These are phyloP conservation scores for Cottoperca gobio DNA, from an alignment of 2,797 vertebrate species.

Conservation along the genomic window DNA sequence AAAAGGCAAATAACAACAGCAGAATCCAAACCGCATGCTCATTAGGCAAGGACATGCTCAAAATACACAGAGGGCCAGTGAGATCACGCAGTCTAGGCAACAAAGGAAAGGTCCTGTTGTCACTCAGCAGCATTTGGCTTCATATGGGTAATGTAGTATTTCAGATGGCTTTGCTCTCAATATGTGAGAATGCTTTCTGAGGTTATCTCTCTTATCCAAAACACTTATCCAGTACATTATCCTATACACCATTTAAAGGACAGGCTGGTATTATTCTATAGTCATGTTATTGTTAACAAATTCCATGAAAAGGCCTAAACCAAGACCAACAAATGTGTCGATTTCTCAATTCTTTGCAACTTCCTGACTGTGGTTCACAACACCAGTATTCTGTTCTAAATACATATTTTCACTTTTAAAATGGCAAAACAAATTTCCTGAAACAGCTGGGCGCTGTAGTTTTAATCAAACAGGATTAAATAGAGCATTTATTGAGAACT, in stretches of 20 bases:
- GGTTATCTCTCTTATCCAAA: slow-evolving; percentile 6
- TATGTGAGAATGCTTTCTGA: slow-evolving; percentile 15
- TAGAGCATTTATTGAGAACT: background rate
- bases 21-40: slow-evolving; percentile 27
- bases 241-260: background rate
- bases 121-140: slow-evolving; percentile 50
- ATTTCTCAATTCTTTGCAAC: background rate
- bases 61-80: slow-evolving; percentile 20
- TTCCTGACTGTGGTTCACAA: no score
- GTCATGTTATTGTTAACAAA: background rate
- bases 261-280: background rate
- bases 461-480: background rate
- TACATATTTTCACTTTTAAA: background rate
- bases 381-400: background rate
- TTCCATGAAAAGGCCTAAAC: background rate
- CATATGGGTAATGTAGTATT: slow-evolving; percentile 25
- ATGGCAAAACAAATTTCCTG: background rate
- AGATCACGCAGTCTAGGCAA: slow-evolving; percentile 31
- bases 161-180: slow-evolving; percentile 46
- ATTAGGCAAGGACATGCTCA: slow-evolving; percentile 41
- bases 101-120: slow-evolving; percentile 37
- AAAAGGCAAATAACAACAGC: slow-evolving; percentile 31
- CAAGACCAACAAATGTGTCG: background rate
- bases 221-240: background rate
- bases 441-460: background rate